Base-by-base conservation (phyloP, 2,113 vertebrate genomes). In the Toxotes chatareus region DNA sequence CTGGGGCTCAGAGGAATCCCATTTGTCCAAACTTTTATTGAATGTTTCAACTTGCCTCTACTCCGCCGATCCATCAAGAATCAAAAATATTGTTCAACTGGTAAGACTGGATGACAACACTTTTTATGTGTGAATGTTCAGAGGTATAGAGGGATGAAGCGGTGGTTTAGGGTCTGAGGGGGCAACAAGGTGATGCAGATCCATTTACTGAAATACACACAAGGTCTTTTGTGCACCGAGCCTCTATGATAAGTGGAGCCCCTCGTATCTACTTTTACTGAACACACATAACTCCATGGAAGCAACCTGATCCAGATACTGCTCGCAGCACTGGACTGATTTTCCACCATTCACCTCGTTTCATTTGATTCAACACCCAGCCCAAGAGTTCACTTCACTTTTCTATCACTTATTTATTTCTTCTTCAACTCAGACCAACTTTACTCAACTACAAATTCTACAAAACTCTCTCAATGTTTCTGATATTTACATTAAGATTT, bases 171-270 rank as follows among this genome's bases (percentile, higher is more conserved):
- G 64, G 73, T 84, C 70, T 57, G n/a, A 68, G 56, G 76, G 76
- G 56, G 40, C 51, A 76, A 73, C 74, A 64, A 49, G 82, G 77
- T 57, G 70, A 85, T 47, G 65, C 55, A 69, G 80, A 86, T 83
- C 75, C 76, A 88, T 73, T 86, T 80, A 76, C 79, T 86, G 65
- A 69, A 79, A 74, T 42, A 69, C 62, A 72, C 74, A 86, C 59
- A 75, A 69, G 64, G 51, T 75, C 73, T 88, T 86, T 84, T 84
- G 81, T 90, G 83, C 47, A 56, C 42, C 46, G 40, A 79, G 57
- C 8, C 66, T 76, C 61, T 60, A 47, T 86, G 81, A 87, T 86
- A 70, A 85, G 85, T 40, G 57, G 64, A 73, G 76, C 69, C 69
- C 70, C 73, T 76, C 32, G 59, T 73, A 85, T 82, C 82, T 85